A percentile compares a stretch with the other conserved stretches of the same genome.
phyloP scores from a whole-genome alignment of 2,113 vertebrate genomes.

The Thunnus thynnus region DNA sequence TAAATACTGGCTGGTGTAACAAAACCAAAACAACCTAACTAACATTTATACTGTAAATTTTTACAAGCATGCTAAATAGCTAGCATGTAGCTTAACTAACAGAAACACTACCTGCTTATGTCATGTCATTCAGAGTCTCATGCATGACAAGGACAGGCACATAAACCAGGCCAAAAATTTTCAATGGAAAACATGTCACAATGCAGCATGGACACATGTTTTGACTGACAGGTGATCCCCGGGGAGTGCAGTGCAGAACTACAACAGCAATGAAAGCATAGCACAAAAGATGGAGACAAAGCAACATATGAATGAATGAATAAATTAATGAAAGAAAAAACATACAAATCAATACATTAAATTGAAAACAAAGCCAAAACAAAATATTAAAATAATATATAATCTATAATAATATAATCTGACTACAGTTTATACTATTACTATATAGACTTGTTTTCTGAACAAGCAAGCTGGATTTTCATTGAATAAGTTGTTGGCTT shows the following conservation, averaged over 20 bases:
- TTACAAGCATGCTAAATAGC: no score
- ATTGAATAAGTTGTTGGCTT: neutral
- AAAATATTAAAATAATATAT: neutral
- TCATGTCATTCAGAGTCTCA: neutral
- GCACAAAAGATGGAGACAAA: neutral
- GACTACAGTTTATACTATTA: no score
- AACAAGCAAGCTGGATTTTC: conserved; percentile 18
- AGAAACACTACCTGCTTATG: neutral
- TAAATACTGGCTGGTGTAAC: no score
- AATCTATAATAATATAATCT: no score
- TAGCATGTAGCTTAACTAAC: no score
- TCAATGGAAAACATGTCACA: neutral
- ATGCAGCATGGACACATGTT: neutral
- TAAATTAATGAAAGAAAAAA: neutral
- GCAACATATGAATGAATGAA: neutral
- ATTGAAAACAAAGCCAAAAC: neutral
- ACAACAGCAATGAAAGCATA: no score
- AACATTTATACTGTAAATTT: no score
- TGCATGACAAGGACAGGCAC: neutral
- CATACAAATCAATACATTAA: neutral
- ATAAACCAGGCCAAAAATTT: neutral
- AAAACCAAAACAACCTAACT: no score
- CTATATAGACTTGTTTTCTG: no score
- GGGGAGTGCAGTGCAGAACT: neutral
- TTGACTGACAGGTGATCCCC: neutral